phyloP scores from a whole-genome alignment of 2,113 vertebrate genomes.

The Syngnathoides biaculeatus region DNA sequence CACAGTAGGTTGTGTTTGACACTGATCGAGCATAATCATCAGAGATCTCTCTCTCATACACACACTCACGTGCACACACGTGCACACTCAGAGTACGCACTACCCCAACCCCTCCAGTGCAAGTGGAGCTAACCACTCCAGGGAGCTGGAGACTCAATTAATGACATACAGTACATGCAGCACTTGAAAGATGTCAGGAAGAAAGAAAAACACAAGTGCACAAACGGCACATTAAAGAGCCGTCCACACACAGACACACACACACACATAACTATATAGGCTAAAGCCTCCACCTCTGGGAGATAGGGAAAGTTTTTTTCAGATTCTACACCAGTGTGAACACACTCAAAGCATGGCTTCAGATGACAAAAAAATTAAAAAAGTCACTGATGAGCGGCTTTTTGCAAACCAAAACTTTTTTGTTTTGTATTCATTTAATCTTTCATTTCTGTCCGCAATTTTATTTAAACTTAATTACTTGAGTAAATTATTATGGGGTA shows the following conservation, averaged over 20 bases:
- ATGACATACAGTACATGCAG: slow-evolving; percentile 68
- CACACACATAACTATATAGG: slow-evolving; percentile 21
- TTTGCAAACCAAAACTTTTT: background rate
- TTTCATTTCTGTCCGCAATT: background rate
- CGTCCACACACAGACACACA: slow-evolving; percentile 18
- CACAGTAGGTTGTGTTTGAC: slow-evolving; percentile 69
- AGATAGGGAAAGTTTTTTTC: slow-evolving; percentile 17
- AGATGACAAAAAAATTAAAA: too few species aligned
- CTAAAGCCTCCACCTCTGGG: slow-evolving; percentile 40
- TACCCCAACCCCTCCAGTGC: slow-evolving; percentile 43
- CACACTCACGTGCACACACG: slow-evolving; percentile 8
- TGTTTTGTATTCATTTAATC: background rate
- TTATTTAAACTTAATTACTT: background rate
- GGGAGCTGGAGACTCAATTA: slow-evolving; percentile 71
- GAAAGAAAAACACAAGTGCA: slow-evolving; percentile 56
- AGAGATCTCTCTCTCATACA: slow-evolving; percentile 3
- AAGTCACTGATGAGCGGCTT: too few species aligned
- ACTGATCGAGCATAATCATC: slow-evolving; percentile 73
- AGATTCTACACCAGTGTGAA: background rate
- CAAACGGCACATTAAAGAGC: slow-evolving; percentile 60
- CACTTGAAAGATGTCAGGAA: slow-evolving; percentile 61
- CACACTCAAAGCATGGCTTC: background rate
- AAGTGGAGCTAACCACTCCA: slow-evolving; percentile 68
- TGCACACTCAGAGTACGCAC: slow-evolving; percentile 40
- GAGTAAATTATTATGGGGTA: too few species aligned